These are phyloP conservation scores for Gastracanthus pulcherrimus DNA, from an alignment of 2,888 invertebrate species.

Conservation along the genomic window DNA sequence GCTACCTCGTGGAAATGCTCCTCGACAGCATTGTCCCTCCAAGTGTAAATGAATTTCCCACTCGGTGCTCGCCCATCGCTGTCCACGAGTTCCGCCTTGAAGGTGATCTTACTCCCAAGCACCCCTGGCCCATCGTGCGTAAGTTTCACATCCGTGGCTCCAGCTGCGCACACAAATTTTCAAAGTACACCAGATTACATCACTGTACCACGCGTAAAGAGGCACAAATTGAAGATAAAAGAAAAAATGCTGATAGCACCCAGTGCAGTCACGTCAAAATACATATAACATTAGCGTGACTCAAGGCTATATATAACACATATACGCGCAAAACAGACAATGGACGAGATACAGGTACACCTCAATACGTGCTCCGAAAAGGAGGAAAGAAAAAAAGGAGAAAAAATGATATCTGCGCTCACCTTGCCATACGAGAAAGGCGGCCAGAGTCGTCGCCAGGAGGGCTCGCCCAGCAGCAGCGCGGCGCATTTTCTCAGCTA, in stretches of 20 bases:
- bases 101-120: conserved; percentile 85
- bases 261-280: background rate
- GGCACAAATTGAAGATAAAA: background rate
- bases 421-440: conserved; percentile 46
- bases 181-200: background rate
- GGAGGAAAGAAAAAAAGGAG: background rate
- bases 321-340: background rate
- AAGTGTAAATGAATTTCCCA: conserved; percentile 80
- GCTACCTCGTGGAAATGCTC: conserved; percentile 79
- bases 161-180: background rate
- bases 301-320: background rate
- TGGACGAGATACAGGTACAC: background rate
- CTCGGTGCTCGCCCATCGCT: conserved; percentile 72
- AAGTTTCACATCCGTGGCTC: conserved; percentile 72
- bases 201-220: background rate
- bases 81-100: conserved; percentile 81
- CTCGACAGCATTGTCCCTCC: conserved; percentile 82
- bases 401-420: background rate
- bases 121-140: conserved; percentile 85
- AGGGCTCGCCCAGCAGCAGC: conserved; percentile 33
- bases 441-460: conserved; percentile 19
- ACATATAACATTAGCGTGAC: background rate
- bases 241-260: background rate
- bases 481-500: conserved; percentile 53
- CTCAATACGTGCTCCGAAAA: background rate